Evolutionary conservation across 2,888 invertebrate genomes (phyloP).

Genomic region (Ariolimax columbianus): DNA sequence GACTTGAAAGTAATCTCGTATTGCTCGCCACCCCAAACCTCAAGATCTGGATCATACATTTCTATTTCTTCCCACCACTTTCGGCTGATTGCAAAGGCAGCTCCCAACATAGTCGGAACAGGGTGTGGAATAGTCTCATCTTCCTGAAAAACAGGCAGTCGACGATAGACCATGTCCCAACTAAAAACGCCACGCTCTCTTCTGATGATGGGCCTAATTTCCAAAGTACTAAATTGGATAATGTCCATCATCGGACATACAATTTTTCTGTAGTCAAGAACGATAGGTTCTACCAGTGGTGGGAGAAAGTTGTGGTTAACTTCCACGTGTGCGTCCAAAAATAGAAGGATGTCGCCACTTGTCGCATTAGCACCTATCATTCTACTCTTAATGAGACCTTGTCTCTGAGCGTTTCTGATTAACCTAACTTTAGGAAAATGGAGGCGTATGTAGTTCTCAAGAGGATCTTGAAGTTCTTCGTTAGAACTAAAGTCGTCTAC

Average conservation of each 20-base stretch:
- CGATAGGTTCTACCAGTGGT: slow-evolving; percentile 44
- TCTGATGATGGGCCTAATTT: neutral
- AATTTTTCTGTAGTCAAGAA: slow-evolving; percentile 39
- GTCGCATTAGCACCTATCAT: slow-evolving; percentile 45
- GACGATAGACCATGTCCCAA: slow-evolving; percentile 6
- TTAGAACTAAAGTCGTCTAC: slow-evolving; percentile 53
- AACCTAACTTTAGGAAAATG: slow-evolving; percentile 43
- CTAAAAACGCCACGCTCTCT: slow-evolving; percentile 13
- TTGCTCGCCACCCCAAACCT: slow-evolving; percentile 99
- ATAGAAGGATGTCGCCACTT: slow-evolving; percentile 47
- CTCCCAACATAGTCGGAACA: slow-evolving; percentile 84
- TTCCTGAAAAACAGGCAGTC: slow-evolving; percentile 7
- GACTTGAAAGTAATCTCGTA: slow-evolving; percentile 92
- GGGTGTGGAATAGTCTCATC: slow-evolving; percentile 45
- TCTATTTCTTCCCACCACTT: slow-evolving; percentile 94
- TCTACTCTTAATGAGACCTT: slow-evolving; percentile 48
- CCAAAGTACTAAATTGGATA: slow-evolving; percentile 12
- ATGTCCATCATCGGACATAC: slow-evolving; percentile 44
- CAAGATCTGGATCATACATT: slow-evolving; percentile 97
- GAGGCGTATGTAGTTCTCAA: slow-evolving; percentile 35
- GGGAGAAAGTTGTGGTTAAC: slow-evolving; percentile 46
- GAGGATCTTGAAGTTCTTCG: slow-evolving; percentile 39
- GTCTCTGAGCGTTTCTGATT: slow-evolving; percentile 43
- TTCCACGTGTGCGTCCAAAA: slow-evolving; percentile 54
- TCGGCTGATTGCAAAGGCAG: slow-evolving; percentile 95